Conservation (phyloP, 2,888 invertebrate genomes). For the Oligia strigilis region DNA sequence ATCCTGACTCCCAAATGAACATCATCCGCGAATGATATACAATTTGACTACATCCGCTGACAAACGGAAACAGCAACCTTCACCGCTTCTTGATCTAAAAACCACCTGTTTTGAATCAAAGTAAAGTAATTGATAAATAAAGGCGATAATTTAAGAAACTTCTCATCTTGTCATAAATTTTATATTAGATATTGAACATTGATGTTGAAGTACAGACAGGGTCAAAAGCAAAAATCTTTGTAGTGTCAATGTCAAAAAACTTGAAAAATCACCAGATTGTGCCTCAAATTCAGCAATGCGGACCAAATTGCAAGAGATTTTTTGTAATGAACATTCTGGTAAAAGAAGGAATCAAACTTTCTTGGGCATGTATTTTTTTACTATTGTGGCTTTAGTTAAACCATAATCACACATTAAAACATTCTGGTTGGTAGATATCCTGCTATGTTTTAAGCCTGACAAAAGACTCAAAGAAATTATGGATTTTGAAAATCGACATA, state of each 20-base stretch:
- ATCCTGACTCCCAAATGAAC: background rate
- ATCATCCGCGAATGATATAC: background rate
- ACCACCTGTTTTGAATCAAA: slow-evolving; percentile 29
- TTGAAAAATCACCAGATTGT: background rate
- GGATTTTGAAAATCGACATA: no score
- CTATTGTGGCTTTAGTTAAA: no score
- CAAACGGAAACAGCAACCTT: slow-evolving; percentile 30
- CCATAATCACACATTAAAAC: background rate
- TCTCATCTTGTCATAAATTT: slow-evolving; percentile 46
- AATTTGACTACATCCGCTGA: slow-evolving; percentile 10
- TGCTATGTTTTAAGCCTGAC: background rate
- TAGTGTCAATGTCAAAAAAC: background rate
- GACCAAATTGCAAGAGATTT: background rate
- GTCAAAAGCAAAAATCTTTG: background rate
- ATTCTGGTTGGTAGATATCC: background rate
- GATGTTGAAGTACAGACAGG: slow-evolving; percentile 34
- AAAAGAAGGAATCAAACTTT: no score
- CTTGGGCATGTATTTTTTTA: no score
- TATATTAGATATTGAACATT: slow-evolving; percentile 41
- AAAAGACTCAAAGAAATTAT: background rate
- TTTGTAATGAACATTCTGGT: background rate
- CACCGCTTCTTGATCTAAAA: slow-evolving; percentile 53
- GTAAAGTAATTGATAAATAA: slow-evolving; percentile 47
- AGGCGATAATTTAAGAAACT: slow-evolving; percentile 45
- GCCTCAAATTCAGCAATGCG: background rate